phyloP scores from a whole-genome alignment of 53 echinoderm and acorn worm species.

The Apostichopus leukothele region DNA sequence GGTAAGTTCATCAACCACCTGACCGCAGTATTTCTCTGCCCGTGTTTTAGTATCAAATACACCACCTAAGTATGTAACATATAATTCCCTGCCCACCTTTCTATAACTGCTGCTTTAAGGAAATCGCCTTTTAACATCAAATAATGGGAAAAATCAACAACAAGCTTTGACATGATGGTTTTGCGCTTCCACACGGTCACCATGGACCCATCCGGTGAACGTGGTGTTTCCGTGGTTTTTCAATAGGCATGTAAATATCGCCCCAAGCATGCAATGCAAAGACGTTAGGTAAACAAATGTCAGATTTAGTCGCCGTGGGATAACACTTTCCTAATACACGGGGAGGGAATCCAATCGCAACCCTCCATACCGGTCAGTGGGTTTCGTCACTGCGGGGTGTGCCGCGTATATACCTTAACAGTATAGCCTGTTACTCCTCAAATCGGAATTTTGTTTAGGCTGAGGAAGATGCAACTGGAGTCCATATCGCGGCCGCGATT shows the following conservation, averaged over 20 bases:
- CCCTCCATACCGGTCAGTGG: constrained; percentile 17
- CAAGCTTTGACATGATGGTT: neutral
- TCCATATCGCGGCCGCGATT: no score
- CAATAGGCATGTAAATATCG: constrained; percentile 28
- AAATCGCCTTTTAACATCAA: no score
- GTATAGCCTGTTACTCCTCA: neutral
- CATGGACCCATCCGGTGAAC: neutral
- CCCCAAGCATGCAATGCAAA: constrained; percentile 20
- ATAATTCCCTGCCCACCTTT: no score
- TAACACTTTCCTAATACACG: constrained; percentile 1
- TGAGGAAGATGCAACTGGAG: no score
- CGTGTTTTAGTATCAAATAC: no score
- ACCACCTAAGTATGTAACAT: no score
- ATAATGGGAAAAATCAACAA: no score
- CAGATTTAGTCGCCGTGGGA: constrained; percentile 42
- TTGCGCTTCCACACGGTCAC: neutral
- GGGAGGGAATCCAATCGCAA: constrained; percentile 1
- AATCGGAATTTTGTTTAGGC: neutral
- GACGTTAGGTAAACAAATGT: constrained; percentile 35
- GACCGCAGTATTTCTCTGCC: no score
- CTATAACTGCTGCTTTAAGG: no score
- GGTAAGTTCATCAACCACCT: no score
- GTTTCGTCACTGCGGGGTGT: constrained; percentile 10
- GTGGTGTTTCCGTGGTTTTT: constrained; percentile 18
- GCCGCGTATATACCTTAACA: neutral